Evolutionary conservation across 2,797 vertebrate species (phyloP), one percentile per base, ranked within the genome.

Genomic region (Microctenopoma stevenorrisi): DNA sequence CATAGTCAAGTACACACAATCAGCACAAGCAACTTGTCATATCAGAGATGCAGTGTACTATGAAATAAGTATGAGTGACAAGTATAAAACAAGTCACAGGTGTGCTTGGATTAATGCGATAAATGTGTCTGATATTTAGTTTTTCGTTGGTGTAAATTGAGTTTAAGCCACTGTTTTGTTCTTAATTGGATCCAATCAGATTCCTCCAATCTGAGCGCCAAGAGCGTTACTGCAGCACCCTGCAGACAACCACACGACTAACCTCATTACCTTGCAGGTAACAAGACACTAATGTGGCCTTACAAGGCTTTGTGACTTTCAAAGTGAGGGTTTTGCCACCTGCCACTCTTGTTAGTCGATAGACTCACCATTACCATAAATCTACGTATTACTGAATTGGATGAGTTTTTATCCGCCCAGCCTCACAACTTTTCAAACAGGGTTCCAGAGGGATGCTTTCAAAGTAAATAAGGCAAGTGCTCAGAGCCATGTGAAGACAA

Each of bases 1-100:
- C 86, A 88, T 85, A 82, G 87, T 87, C 86, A 90, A 90, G 88
- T 85, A 82, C 71, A 80, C 82, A 87, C 86, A 85, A 85, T 86
- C 83, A 81, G 72, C 82, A 76, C 59, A 16, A 59, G 85, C 81
- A 81, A 76, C 75, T 77, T 87, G 85, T 90, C 79, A 82, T 69
- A 79, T 81, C 83, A 68, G 77, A 83, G 75, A 83, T 65, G 65
- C 69, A 65, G 65, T 28, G 68, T 52, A 30, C 49, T 59, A 74
- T 76, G 50, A 82, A 83, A 85, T 59, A 79, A 82, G 78, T 44
- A 78, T 72, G 76, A 73, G 79, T 70, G 79, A 85, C 61, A 51
- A 67, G 61, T 76, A 71, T 38, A 73, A 56, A 77, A 57, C 40
- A 49, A 74, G 74, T 75, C 42, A 75, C 87, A 86, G 81, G 87